These are phyloP conservation scores for Exaiptasia diaphana DNA, from an alignment of 64 coral and sea anemone genomes.

Conservation along the genomic window DNA sequence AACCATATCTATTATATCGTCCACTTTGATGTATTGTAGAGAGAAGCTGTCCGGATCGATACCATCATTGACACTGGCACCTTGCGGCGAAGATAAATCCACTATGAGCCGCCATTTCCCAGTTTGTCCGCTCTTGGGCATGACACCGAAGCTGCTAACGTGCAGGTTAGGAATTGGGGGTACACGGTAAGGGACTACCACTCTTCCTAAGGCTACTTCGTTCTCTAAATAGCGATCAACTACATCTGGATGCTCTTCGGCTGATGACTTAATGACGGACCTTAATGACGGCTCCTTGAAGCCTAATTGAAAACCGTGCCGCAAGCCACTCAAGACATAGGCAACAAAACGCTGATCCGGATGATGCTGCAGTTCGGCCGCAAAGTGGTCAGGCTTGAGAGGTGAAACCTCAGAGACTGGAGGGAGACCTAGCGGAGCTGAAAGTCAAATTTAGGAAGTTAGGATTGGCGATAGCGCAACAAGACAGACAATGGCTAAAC, in stretches of 20 bases:
- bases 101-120: constrained; percentile 37
- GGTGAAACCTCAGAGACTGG: background rate
- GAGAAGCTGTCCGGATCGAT: background rate
- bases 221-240: background rate
- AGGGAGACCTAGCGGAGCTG: no score
- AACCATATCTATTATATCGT: background rate
- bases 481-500: no score
- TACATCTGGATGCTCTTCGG: background rate
- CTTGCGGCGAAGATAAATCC: constrained; percentile 9
- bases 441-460: no score
- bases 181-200: no score
- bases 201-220: background rate
- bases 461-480: no score
- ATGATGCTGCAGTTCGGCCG: background rate
- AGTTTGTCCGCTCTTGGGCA: constrained; percentile 13
- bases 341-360: background rate
- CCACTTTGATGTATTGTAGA: background rate
- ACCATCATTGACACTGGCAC: constrained; percentile 30
- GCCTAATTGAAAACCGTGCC: constrained; percentile 14
- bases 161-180: background rate
- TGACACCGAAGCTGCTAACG: constrained; percentile 7
- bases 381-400: background rate
- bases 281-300: background rate
- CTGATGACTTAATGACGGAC: background rate
- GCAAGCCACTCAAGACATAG: constrained; percentile 5